Percentiles rank a stretch among this genome's conserved stretches.
These are phyloP conservation scores for Fratercula arctica DNA, from an alignment of 2,797 vertebrate genomes.

Conservation along the genomic window DNA sequence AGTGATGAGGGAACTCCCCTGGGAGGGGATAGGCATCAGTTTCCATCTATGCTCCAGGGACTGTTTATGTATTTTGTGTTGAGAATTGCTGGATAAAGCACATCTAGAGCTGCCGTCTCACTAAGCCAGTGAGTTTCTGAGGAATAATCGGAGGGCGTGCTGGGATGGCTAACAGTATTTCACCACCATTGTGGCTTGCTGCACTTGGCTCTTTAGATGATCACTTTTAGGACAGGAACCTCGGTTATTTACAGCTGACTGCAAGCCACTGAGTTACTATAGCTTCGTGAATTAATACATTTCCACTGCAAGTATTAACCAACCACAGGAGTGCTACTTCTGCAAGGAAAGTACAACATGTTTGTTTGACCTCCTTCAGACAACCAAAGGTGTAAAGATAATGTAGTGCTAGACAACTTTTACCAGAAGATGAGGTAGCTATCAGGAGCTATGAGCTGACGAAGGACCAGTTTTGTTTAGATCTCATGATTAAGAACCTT, in stretches of 20 bases:
- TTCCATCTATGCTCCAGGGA: constrained; percentile 52
- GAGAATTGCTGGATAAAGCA: constrained; percentile 25
- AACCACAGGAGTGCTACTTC: not conserved
- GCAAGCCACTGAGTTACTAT: not conserved
- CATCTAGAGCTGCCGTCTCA: not conserved
- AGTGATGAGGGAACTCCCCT: constrained; percentile 64
- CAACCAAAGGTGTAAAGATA: not conserved
- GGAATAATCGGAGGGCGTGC: not conserved
- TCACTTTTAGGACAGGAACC: not conserved
- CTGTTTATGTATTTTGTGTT: constrained; percentile 48
- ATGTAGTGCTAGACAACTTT: not conserved
- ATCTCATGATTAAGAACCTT: not conserved
- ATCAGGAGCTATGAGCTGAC: not conserved
- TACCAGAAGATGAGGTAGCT: not conserved
- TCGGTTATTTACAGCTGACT: not conserved
- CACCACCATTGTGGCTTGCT: not conserved
- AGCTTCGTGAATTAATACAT: not conserved
- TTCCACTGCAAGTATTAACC: not conserved
- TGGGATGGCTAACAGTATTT: not conserved
- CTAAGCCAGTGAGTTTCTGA: not conserved
- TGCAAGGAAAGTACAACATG: not conserved
- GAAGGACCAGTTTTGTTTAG: not conserved
- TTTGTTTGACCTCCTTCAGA: not conserved
- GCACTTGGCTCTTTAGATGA: not conserved
- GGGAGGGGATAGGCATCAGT: constrained; percentile 43